Evolutionary conservation across 2,797 vertebrate species (phyloP), one percentile per base, ranked within the genome.

Genomic region (Acanthiza pusilla): DNA sequence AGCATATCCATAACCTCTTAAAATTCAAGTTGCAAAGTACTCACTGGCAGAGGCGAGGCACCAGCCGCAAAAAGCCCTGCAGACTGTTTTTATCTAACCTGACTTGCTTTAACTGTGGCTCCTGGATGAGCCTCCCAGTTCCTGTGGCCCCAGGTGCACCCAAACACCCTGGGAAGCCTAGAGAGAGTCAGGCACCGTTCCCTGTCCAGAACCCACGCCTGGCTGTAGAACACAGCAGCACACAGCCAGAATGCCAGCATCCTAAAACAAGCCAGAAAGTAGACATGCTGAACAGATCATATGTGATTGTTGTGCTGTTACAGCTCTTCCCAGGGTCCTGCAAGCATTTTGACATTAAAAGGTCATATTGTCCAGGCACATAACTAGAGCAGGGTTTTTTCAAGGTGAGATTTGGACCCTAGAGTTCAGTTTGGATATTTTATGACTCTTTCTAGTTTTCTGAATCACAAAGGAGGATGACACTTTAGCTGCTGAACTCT

Each of bases 91-190:
- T 25, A 10, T 60, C 26, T 42, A 63, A 67, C 26, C 19, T 79
- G 30, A 8, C 2, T 34, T 81, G 27, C 10, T n/a, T 47, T 61
- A 65, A 4, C 45, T 67, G 10, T 67, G 50, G 21, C 13, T 61
- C 26, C 63, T 74, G 42, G 30, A 16, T 55, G 17, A 68, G 4
- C 7, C 0, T 9, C 5, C 11, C 26, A 13, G 18, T 13, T 85
- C 21, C 62, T 0, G 0, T 27, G 9, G 25, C 30, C 47, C 25
- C 29, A 50, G 7, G 9, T 55, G 32, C 26, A 34, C 2, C 30
- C 22, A 32, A 43, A 57, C 0, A 1, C 13, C 19, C 50, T 12
- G 29, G 60, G 57, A 76, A 67, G 36, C 8, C 20, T 5, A n/a
- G 7, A 32, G 48, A 9, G 11, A 65, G 8, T 18, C 45, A 67